These are phyloP conservation scores for Sitophilus oryzae DNA, from an alignment of 1,140 invertebrate genomes.

Conservation along the genomic window DNA sequence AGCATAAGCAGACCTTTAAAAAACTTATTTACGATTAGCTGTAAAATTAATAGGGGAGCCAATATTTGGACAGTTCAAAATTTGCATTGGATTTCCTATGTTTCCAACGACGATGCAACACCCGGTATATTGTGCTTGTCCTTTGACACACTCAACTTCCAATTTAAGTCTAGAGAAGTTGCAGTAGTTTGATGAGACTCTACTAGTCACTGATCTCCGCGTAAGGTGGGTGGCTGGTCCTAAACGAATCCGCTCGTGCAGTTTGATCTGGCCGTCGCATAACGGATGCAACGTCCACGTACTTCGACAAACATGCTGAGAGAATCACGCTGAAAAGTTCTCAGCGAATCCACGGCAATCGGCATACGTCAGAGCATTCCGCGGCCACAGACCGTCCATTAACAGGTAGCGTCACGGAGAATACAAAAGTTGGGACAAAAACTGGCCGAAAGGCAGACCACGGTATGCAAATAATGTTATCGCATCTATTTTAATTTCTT, in stretches of 20 bases:
- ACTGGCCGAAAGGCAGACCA: constrained; percentile 21
- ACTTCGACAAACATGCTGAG: constrained; percentile 36
- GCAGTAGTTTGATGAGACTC: too few relatives aligned
- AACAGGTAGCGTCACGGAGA: constrained; percentile 32
- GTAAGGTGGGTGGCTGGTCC: not conserved
- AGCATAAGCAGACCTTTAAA: too few relatives aligned
- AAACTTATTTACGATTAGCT: too few relatives aligned
- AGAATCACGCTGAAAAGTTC: constrained; percentile 34
- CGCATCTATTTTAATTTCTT: constrained; percentile 23
- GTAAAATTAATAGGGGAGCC: too few relatives aligned
- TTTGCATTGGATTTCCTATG: too few relatives aligned
- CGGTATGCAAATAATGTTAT: constrained; percentile 26
- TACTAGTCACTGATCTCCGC: too few relatives aligned
- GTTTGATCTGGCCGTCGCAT: constrained; percentile 21
- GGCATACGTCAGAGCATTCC: constrained; percentile 36
- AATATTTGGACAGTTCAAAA: too few relatives aligned
- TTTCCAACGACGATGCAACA: too few relatives aligned
- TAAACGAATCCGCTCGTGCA: constrained; percentile 7
- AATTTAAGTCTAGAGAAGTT: too few relatives aligned
- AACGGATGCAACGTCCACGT: constrained; percentile 37
- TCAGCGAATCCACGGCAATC: constrained; percentile 35
- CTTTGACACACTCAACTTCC: too few relatives aligned
- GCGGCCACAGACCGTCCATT: constrained; percentile 29
- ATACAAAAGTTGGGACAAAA: constrained; percentile 32
- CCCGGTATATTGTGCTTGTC: too few relatives aligned